Conservation (phyloP, 1,140 invertebrate genomes). For the Drosophila erecta region DNA sequence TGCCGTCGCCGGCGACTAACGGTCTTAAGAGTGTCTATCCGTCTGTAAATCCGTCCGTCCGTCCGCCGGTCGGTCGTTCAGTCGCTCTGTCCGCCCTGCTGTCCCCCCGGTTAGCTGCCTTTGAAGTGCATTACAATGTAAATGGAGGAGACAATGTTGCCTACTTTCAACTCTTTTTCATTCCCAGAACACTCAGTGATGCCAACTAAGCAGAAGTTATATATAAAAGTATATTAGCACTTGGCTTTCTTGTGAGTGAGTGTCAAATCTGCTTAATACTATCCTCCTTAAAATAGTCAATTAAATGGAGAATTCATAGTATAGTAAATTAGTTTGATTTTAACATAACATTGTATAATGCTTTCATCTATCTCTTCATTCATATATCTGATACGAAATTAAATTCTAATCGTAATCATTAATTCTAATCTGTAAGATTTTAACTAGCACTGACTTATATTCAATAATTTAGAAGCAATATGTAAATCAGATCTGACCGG, state of each 20-base stretch:
- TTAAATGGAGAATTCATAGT: too few species aligned
- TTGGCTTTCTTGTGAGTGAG: too few species aligned
- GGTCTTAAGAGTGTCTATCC: conserved; percentile 48
- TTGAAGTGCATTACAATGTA: conserved; percentile 79
- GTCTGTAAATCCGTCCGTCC: conserved; percentile 24
- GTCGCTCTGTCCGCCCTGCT: conserved; percentile 9
- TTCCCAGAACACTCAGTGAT: conserved; percentile 26
- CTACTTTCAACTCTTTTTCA: conserved; percentile 52
- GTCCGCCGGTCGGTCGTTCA: neutral
- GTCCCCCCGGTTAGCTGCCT: conserved; percentile 59
- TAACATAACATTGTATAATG: too few species aligned
- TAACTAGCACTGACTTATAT: too few species aligned
- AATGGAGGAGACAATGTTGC: conserved; percentile 66
- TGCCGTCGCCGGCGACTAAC: conserved; percentile 54
- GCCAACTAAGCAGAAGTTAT: neutral
- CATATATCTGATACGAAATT: too few species aligned
- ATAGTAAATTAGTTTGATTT: too few species aligned
- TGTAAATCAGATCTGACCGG: neutral
- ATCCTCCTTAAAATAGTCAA: neutral
- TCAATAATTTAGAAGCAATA: neutral
- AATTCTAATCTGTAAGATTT: too few species aligned
- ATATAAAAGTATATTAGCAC: neutral
- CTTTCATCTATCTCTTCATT: too few species aligned
- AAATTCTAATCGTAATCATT: too few species aligned
- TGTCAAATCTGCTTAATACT: neutral